Percentiles rank a stretch among this genome's conserved stretches.
phyloP scores from a whole-genome alignment of 2,888 invertebrate genomes.

The Bugula neritina region DNA sequence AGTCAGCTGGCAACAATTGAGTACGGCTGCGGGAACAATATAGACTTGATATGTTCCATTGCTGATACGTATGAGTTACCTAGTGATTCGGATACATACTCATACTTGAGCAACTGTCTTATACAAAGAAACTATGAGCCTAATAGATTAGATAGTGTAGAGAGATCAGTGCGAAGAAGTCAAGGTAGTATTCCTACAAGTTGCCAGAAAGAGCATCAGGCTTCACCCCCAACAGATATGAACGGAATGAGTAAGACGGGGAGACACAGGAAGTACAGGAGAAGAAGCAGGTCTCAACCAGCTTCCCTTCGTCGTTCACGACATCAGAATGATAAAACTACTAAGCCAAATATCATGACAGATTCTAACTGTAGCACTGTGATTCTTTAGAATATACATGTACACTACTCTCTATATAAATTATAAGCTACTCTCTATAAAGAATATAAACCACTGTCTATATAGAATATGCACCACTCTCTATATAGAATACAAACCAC shows the following conservation, averaged over 20 bases:
- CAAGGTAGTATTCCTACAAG: not conserved
- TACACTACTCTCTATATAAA: no score
- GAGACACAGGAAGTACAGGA: not conserved
- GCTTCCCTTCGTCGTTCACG: not conserved
- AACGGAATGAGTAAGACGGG: not conserved
- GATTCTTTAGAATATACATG: not conserved
- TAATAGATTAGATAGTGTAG: not conserved
- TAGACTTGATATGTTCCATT: slow-evolving; percentile 39
- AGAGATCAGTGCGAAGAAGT: not conserved
- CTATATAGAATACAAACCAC: no score
- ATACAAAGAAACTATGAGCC: slow-evolving; percentile 5
- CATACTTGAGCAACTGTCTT: slow-evolving; percentile 38
- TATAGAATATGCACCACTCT: no score
- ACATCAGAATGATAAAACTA: not conserved
- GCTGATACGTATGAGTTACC: slow-evolving; percentile 39
- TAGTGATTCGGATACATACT: slow-evolving; percentile 36
- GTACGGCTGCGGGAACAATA: not conserved
- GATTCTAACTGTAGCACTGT: slow-evolving; percentile 23
- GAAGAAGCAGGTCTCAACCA: slow-evolving; percentile 12
- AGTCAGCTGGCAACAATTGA: not conserved
- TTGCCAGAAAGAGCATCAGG: not conserved
- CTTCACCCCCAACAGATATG: not conserved
- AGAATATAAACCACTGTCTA: no score
- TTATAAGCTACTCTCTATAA: no score
- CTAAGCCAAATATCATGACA: not conserved